Base-by-base conservation (phyloP, 2,797 vertebrate genomes). In the Caiman crocodilus region DNA sequence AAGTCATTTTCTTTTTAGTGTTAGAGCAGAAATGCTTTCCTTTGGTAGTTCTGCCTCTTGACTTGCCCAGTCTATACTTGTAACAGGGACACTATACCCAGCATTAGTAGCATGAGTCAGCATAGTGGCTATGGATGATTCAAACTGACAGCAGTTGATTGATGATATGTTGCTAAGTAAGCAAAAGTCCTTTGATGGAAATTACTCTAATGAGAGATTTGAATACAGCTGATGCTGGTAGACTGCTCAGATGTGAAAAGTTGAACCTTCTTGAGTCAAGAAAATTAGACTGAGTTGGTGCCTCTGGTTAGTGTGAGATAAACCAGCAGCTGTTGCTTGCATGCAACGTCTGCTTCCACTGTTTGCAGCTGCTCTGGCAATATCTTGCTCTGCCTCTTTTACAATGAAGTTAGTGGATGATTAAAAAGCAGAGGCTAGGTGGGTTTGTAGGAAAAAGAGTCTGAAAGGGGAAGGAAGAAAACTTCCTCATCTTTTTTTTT, bases 201-300 rank as follows among this genome's bases (percentile, higher is more conserved):
- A 82, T 93, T 81, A 50, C 26, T 88, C 92, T 93, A 94, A 90
- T 88, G 64, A 90, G 23, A 69, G n/a, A 89, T 91, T 89, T 90
- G 60, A 93, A 95, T 86, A 86, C 11, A 5, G 60, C 56, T 89
- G 80, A 20, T 85, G 55, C 7, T 89, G 2, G 20, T 77, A 82
- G 42, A 69, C 77, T 92, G 9, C 80, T 82, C 88, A 82, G 88
- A 79, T 35, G 12, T 89, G 61, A 90, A 73, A 84, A 56, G 28
- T 6, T 71, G 59, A 96, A 77, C 3, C 13, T 67, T 55, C 42
- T 81, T 63, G 84, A 79, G 60, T 5, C 90, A 83, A 21, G 83
- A 65, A 95, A 90, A 88, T 74, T 88, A 74, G 87, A 84, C 1
- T 23, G 18, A 61, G 14, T 55, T 85, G 6, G 4, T 84, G 30